Base-by-base conservation (phyloP, 2,113 vertebrate species). In the Trematomus loennbergii region DNA sequence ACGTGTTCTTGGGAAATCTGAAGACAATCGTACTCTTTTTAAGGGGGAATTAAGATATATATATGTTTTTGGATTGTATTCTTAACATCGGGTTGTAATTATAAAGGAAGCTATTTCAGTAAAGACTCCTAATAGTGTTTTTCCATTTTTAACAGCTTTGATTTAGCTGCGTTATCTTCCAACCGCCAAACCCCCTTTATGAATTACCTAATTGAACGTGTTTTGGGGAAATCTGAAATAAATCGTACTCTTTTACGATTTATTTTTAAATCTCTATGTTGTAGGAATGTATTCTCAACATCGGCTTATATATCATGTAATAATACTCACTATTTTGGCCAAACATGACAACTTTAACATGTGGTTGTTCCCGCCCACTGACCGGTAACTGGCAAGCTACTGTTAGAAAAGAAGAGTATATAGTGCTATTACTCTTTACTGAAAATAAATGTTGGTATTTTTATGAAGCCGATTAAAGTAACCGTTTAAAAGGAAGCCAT, bases 221-320 rank as follows among this genome's bases (percentile, higher is more conserved):
- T 6, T 36, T 0, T 18, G 1, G 1, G 0, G 4, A 12, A 12
- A 66, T 43, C 3, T 15, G 0, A 1, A 0, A 20, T 5, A 20
- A 25, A 12, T 2, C 15, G 0, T 0, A 2, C 0, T 0, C 0
- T 40, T 18, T 20, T 67, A 3, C 4, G 17, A 11, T 0, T 5
- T 0, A 0, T 33, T 13, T 0, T 0, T 0, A 4, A 3, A 0
- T 0, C 1, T 12, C 2, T 65, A 16, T 33, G 7, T 40, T 40
- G 7, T 36, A 0, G 0, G 12, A 2, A 2, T 0, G 1, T 40
- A 0, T 0, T 49, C 12, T 69, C 0, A 4, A 49, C 57, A 0
- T 85, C 82, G 33, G 76, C 48, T 0, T 25, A 0, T 4, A 3
- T 67, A 3, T 18, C 3, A 11, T 18, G 0, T 1, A 1, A 3